Evolutionary conservation across 37 sponge, comb jelly and placozoan species (phyloP), one percentile per base, ranked within the genome.

Genomic region (Beroe forskalii): DNA sequence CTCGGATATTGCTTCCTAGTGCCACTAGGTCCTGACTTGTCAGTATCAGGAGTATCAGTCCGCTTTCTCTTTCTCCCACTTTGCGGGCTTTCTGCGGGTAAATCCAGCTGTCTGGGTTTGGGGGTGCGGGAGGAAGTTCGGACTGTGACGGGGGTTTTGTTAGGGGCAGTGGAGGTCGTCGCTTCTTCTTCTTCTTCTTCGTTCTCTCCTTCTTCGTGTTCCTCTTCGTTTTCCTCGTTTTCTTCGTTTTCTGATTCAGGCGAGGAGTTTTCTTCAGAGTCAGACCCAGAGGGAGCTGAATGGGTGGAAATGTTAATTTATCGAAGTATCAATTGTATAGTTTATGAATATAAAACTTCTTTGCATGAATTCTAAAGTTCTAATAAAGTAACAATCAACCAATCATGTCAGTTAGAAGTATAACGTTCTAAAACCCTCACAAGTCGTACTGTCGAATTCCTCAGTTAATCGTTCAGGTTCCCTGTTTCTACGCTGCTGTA

Each of bases 221-320:
- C 61, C 72, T 41, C 92, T 92, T 94, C 24, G 91, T 55, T 91
- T 94, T 91, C 55, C 92, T 91, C 69, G 60, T 91, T 27, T 93
- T 40, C 35, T 67, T 76, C 27, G 41, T 42, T n/a, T 6, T 48
- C 55, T 17, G 55, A 48, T 6, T 48, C 55, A 12, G 55, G 55
- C 55, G 55, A 48, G 55, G 55, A 48, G 55, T 63, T 0, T 48
- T 76, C 92, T 92, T 95, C 92, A 48, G 55, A 48, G 6, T 48
- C 55, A 48, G 55, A 48, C 55, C 12, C 55, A 48, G 55, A 48
- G 55, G 55, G 55, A 12, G 55, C 55, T 48, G 55, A 12, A n/a
- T n/a, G n/a, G n/a, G n/a, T n/a, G n/a, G n/a, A n/a, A n/a, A n/a
- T n/a, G n/a, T n/a, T n/a, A n/a, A n/a, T n/a, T n/a, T n/a, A n/a